phyloP scores from a whole-genome alignment of 2,113 vertebrate genomes.

The Coracopsis vasa region DNA sequence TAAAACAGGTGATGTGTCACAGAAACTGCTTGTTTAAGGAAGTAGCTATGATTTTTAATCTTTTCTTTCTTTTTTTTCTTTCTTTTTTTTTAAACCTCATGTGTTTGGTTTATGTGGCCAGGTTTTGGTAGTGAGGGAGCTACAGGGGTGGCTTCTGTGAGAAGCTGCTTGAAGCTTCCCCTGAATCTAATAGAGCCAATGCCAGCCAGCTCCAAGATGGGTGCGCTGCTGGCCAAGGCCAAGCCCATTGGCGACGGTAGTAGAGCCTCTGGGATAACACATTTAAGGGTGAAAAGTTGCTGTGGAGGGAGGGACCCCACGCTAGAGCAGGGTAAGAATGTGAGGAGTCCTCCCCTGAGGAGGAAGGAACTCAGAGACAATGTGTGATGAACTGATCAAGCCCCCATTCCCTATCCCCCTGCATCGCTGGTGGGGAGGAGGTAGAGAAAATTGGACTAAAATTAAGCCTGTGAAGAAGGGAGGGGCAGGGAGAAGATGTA shows the following conservation, averaged over 20 bases:
- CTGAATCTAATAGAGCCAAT: neutral
- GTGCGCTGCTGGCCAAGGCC: neutral
- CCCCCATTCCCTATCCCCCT: neutral
- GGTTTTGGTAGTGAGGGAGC: neutral
- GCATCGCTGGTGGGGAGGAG: neutral
- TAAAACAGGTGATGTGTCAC: neutral
- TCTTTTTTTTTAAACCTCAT: neutral
- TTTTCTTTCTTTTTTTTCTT: neutral
- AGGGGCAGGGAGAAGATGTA: neutral
- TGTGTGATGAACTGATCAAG: neutral
- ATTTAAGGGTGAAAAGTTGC: neutral
- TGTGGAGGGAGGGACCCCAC: neutral
- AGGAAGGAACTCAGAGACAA: neutral
- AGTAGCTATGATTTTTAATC: neutral
- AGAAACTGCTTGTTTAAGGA: neutral
- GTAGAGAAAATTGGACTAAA: neutral
- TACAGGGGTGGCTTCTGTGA: neutral
- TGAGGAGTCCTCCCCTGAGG: neutral
- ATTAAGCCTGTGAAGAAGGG: neutral
- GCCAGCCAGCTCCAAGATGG: neutral
- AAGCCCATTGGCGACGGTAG: neutral
- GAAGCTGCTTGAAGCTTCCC: neutral
- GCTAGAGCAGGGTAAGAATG: neutral
- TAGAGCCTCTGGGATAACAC: neutral
- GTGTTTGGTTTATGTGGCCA: neutral